Conservation (phyloP, 2,113 vertebrate genomes). For the Ceuthmochares aereus region DNA sequence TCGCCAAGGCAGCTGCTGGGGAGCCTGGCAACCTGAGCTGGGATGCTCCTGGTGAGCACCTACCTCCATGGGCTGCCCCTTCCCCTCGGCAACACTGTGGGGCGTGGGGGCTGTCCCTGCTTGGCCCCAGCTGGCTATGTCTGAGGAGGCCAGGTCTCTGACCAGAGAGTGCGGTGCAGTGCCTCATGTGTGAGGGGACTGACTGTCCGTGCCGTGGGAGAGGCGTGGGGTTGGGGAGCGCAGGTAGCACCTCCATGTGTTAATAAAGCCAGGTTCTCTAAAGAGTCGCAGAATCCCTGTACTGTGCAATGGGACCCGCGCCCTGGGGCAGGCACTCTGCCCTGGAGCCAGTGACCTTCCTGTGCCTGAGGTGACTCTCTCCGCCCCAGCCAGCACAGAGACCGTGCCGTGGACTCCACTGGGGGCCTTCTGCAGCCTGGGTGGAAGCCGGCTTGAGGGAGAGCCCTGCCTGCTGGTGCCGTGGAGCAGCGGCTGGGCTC, state of each 20-base stretch:
- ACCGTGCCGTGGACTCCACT: background rate
- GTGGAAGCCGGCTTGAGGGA: background rate
- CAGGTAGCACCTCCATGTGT: background rate
- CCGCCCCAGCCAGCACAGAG: background rate
- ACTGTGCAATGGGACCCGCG: conserved; percentile 4
- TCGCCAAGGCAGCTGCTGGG: background rate
- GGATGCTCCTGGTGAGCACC: background rate
- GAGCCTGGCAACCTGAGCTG: background rate
- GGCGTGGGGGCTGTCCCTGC: accelerated
- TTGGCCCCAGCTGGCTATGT: background rate
- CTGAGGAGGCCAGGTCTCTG: accelerated
- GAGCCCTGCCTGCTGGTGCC: background rate
- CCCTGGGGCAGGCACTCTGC: background rate
- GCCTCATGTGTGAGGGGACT: accelerated
- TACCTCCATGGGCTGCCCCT: background rate
- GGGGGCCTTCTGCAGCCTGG: background rate
- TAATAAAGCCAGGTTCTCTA: conserved; percentile 60
- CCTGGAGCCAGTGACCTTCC: background rate
- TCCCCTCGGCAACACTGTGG: accelerated
- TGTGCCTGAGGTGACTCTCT: background rate
- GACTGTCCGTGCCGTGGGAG: accelerated
- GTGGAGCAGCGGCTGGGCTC: background rate
- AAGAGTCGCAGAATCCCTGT: conserved; percentile 2
- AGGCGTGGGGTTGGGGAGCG: background rate
- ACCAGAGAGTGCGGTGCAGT: accelerated